Percentiles rank a stretch among this genome's conserved stretches.
Evolutionary conservation across 2,888 invertebrate species (phyloP).

Genomic region (Tipula unca): DNA sequence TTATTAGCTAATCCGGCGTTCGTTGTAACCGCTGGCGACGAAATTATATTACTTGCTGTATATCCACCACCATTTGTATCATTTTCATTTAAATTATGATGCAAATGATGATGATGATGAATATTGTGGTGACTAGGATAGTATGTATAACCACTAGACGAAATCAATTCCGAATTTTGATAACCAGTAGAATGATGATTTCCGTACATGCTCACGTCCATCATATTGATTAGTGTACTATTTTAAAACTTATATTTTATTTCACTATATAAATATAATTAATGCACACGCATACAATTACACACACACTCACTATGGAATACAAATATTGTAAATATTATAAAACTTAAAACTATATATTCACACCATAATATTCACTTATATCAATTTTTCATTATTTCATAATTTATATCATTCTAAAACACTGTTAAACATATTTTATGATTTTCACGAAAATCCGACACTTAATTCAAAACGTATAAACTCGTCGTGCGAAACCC

Average conservation of each 20-base stretch:
- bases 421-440: background rate
- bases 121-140: slow-evolving; percentile 31
- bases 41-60: background rate
- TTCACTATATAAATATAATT: background rate
- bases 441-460: background rate
- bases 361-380: background rate
- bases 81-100: slow-evolving; percentile 19
- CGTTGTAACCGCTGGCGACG: background rate
- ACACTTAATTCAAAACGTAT: background rate
- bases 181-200: slow-evolving; percentile 37
- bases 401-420: background rate
- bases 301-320: background rate
- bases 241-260: background rate
- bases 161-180: slow-evolving; percentile 30
- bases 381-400: background rate
- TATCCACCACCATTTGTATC: background rate
- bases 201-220: slow-evolving; percentile 44
- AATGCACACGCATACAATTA: background rate
- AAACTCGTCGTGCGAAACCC: background rate
- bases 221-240: slow-evolving; percentile 35
- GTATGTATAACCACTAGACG: slow-evolving; percentile 27
- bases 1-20: background rate
- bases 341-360: background rate
- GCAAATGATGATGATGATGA: slow-evolving; percentile 26
- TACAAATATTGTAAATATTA: background rate